phyloP scores from a whole-genome alignment of 2,888 invertebrate genomes.

The Leucoptera coffeella region DNA sequence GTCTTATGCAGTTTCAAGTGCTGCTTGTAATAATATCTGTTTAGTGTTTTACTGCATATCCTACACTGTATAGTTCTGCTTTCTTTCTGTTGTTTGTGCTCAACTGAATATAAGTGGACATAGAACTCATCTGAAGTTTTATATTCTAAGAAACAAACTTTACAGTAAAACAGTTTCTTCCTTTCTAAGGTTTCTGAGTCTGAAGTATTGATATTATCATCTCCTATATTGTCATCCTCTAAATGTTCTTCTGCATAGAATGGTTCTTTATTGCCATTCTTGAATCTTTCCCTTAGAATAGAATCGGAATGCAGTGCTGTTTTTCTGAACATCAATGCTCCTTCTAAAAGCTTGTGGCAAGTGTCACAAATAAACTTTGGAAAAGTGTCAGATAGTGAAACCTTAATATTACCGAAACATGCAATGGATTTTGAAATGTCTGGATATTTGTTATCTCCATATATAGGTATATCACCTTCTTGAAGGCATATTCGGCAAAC shows the following conservation, averaged over 20 bases:
- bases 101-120: slow-evolving; percentile 1
- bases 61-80: slow-evolving; percentile 5
- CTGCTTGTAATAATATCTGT: slow-evolving; percentile 5
- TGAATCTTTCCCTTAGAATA: too few species aligned
- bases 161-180: slow-evolving; percentile 3
- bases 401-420: slow-evolving; percentile 5
- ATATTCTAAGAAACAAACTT: slow-evolving; percentile 3
- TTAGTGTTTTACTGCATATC: slow-evolving; percentile 6
- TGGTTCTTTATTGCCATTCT: not conserved
- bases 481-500: slow-evolving; percentile 11
- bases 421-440: slow-evolving; percentile 1
- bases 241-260: not conserved
- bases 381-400: slow-evolving; percentile 14
- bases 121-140: slow-evolving; percentile 3
- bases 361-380: slow-evolving; percentile 21
- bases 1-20: slow-evolving; percentile 5
- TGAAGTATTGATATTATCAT: too few species aligned
- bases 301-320: slow-evolving; percentile 16
- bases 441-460: slow-evolving; percentile 6
- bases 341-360: slow-evolving; percentile 20
- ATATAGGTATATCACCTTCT: slow-evolving; percentile 11
- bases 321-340: slow-evolving; percentile 20
- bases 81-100: slow-evolving; percentile 3
- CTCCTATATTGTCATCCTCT: slow-evolving; percentile 2
- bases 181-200: too few species aligned